phyloP scores from a whole-genome alignment of 2,113 vertebrate species.

The Paratilapia polleni region DNA sequence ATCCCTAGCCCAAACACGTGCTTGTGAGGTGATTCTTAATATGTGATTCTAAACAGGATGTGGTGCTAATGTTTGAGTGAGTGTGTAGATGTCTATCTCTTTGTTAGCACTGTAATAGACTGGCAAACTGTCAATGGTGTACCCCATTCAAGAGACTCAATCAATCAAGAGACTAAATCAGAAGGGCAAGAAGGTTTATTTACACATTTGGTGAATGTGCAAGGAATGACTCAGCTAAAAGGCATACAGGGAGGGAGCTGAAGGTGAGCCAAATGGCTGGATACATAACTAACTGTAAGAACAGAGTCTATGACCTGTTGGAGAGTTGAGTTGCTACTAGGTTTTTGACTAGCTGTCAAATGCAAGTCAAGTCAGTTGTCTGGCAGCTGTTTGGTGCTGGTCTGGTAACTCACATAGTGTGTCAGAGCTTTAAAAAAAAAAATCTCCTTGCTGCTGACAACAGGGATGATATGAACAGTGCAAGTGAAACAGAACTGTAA shows the following conservation, averaged over 20 bases:
- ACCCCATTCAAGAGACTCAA: conserved; percentile 3
- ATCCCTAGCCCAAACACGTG: too few species aligned
- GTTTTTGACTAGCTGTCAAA: conserved; percentile 3
- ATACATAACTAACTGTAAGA: not conserved
- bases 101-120: not conserved
- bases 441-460: not conserved
- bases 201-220: conserved; percentile 4
- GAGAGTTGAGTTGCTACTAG: not conserved
- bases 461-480: not conserved
- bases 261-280: conserved; percentile 3
- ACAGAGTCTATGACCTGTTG: not conserved
- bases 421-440: not conserved
- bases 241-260: not conserved
- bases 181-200: conserved; percentile 11
- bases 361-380: not conserved
- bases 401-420: not conserved
- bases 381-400: not conserved
- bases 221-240: conserved; percentile 8
- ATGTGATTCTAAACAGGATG: not conserved
- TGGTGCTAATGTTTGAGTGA: not conserved
- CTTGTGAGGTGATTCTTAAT: too few species aligned
- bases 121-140: not conserved
- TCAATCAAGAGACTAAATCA: conserved; percentile 8
- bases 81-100: not conserved
- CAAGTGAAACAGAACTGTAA: not conserved